Evolutionary conservation across 2,888 invertebrate species (phyloP).

Genomic region (Globia sparganii): DNA sequence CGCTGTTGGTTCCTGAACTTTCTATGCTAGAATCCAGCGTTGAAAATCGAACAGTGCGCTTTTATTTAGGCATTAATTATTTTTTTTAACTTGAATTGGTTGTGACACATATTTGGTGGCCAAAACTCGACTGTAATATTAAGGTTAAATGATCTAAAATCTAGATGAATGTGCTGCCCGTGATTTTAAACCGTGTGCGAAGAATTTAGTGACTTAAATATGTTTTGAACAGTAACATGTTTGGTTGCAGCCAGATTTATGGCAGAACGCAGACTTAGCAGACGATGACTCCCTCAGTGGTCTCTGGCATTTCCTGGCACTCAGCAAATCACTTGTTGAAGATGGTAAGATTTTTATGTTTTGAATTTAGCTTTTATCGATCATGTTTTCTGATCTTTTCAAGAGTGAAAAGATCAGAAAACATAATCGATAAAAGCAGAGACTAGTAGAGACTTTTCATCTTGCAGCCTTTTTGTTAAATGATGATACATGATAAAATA

Average conservation of each 20-base stretch:
- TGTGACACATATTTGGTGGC: neutral
- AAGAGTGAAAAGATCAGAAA: too few species aligned
- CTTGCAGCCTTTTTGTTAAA: neutral
- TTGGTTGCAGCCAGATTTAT: constrained; percentile 91
- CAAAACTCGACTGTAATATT: neutral
- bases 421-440: too few species aligned
- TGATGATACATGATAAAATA: neutral
- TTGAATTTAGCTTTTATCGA: neutral
- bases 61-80: neutral
- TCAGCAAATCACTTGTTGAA: constrained; percentile 93
- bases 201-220: neutral
- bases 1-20: neutral
- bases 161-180: neutral
- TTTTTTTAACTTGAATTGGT: neutral
- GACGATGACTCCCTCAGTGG: constrained; percentile 94
- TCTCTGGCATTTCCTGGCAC: constrained; percentile 96
- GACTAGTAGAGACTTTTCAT: too few species aligned
- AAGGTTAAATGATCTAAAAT: neutral
- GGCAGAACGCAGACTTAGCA: constrained; percentile 94
- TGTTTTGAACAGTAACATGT: neutral
- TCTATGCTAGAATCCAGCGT: too few species aligned
- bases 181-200: neutral
- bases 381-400: neutral
- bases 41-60: neutral
- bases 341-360: constrained; percentile 87